Conservation (phyloP, 2,888 invertebrate genomes). For the Xiphydria camelus region DNA sequence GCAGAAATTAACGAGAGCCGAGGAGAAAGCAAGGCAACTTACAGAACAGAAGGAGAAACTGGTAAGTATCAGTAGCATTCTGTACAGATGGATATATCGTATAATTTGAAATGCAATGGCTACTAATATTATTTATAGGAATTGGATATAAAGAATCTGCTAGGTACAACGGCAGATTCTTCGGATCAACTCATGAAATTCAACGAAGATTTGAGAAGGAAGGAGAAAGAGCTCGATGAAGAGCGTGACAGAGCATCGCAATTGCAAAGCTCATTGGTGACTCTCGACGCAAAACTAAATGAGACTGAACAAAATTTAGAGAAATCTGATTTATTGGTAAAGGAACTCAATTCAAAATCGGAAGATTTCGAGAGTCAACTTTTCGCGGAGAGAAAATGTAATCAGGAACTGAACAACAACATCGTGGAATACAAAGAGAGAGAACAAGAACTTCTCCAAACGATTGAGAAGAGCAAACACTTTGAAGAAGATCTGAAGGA, state of each 20-base stretch:
- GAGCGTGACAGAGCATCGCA: conserved; percentile 36
- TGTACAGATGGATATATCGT: background rate
- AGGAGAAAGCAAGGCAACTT: conserved; percentile 64
- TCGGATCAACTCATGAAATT: conserved; percentile 55
- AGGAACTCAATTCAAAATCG: conserved; percentile 32
- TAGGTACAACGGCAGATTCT: conserved; percentile 66
- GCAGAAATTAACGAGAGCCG: conserved; percentile 62
- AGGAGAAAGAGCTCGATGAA: conserved; percentile 53
- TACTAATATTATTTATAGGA: conserved; percentile 52
- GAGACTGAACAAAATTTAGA: conserved; percentile 27
- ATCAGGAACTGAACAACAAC: conserved; percentile 23
- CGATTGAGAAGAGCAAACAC: conserved; percentile 42
- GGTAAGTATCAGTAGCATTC: conserved; percentile 36
- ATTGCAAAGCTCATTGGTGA: conserved; percentile 34
- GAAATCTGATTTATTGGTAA: conserved; percentile 23
- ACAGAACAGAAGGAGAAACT: conserved; percentile 65
- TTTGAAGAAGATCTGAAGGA: conserved; percentile 60
- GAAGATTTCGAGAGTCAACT: conserved; percentile 32
- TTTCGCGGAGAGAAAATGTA: conserved; percentile 27
- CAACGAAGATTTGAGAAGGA: conserved; percentile 49
- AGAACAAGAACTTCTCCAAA: conserved; percentile 28
- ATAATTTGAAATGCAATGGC: background rate
- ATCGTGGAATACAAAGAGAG: conserved; percentile 23
- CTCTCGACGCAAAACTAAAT: conserved; percentile 33
- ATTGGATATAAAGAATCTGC: conserved; percentile 64